Evolutionary conservation across 2,888 invertebrate species (phyloP), one percentile per base, ranked within the genome.

Genomic region (Labia minor): DNA sequence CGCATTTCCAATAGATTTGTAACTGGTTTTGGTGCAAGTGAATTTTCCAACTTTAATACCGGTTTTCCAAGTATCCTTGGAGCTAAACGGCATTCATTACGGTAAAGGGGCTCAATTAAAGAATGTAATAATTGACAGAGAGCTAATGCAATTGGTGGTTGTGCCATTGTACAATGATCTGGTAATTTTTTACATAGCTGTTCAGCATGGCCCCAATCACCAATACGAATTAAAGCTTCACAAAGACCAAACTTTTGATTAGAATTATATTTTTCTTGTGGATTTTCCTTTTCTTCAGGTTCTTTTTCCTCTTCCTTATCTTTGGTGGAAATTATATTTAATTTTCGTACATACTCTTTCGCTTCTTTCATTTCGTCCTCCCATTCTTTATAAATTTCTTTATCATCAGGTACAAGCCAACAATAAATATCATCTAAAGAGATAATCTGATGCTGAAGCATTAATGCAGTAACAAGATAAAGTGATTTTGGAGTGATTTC

Each of bases 231-330:
- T 64, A 97, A 79, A 0, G 95, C 94, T 76, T 95, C 92, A 73
- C 93, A 89, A 20, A 99, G 81, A 21, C 95, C 92, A 73, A 96
- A 85, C 79, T 98, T 98, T 78, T 99, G 97, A 80, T 99, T 98
- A 65, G 78, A 80, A 75, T 81, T 79, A 72, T 84, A 79, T 74
- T 70, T 72, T 37, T 72, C 73, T 33, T 85, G 83, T 66, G 82
- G 80, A 74, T 83, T 85, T 71, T 87, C 85, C 73, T 85, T 86
- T 69, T 88, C 89, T 73, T 90, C 88, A 0, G 79, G 78, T 61
- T 83, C 81, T 16, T 88, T 84, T 70, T 87, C 89, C 74, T 87
- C 88, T 37, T 88, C 86, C 75, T 89, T 90, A 65, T 87, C 87
- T 73, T 87, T 88, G n/a, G 89, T 87, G 16, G 88, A 87, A 18